A percentile compares a stretch with the other conserved stretches of the same genome.
phyloP scores from a whole-genome alignment of 1,140 invertebrate species.

The Drosophila azteca region DNA sequence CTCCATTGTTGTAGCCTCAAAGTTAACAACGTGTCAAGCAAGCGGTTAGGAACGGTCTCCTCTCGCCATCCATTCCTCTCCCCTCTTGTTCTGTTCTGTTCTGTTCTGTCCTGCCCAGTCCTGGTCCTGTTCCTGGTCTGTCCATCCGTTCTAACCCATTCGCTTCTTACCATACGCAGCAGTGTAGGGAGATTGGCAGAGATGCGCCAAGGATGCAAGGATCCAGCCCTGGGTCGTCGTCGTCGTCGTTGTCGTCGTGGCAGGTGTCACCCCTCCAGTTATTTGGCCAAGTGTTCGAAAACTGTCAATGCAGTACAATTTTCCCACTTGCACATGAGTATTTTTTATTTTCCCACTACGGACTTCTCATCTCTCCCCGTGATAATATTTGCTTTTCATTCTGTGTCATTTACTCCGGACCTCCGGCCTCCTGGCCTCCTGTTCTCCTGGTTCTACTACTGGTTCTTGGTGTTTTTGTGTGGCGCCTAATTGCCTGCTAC shows the following conservation, averaged over 20 bases:
- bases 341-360: not conserved
- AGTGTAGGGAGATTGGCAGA: too few relatives aligned
- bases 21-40: constrained; percentile 61
- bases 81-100: too few relatives aligned
- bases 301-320: constrained; percentile 24
- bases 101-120: too few relatives aligned
- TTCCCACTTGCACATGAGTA: constrained; percentile 8
- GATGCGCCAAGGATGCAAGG: too few relatives aligned
- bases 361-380: constrained; percentile 26
- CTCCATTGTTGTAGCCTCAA: constrained; percentile 25
- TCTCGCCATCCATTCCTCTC: not conserved
- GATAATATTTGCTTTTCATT: constrained; percentile 70
- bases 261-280: constrained; percentile 41
- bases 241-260: too few relatives aligned
- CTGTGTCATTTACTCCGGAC: constrained; percentile 20
- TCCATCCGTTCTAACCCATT: not conserved
- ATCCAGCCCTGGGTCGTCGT: too few relatives aligned
- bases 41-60: constrained; percentile 29
- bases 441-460: not conserved
- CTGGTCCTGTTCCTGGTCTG: constrained; percentile 1
- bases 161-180: too few relatives aligned
- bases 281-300: constrained; percentile 48
- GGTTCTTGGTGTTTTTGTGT: constrained; percentile 14
- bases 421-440: not conserved
- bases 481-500: constrained; percentile 59